Conservation (phyloP, 2,113 vertebrate species). For the Perognathus longimembris region DNA sequence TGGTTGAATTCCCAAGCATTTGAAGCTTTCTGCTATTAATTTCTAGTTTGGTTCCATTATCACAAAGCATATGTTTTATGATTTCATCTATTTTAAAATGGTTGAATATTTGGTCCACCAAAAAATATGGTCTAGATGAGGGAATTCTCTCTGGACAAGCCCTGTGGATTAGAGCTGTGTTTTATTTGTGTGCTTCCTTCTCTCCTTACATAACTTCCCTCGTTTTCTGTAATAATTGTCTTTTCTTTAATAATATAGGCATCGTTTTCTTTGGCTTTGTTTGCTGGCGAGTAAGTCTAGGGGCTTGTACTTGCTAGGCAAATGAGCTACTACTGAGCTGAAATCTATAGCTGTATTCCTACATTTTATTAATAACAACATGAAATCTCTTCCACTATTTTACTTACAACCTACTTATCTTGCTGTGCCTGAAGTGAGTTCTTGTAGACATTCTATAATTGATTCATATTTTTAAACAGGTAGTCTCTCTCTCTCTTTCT, state of each 20-base stretch:
- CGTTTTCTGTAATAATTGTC: background rate
- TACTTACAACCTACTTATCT: background rate
- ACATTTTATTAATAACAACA: background rate
- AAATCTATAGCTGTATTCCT: background rate
- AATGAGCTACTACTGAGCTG: too few species aligned
- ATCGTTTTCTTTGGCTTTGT: background rate
- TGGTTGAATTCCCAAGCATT: too few species aligned
- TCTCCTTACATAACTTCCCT: background rate
- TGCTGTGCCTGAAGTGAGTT: background rate
- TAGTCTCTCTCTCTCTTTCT: background rate
- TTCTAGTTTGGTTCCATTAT: too few species aligned
- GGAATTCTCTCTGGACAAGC: too few species aligned
- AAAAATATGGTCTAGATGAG: too few species aligned
- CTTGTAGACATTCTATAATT: background rate
- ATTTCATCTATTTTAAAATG: too few species aligned
- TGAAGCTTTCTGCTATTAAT: too few species aligned
- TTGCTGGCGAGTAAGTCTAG: background rate
- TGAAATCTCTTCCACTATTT: background rate
- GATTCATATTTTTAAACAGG: background rate
- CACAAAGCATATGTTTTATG: too few species aligned
- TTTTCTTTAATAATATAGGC: too few species aligned
- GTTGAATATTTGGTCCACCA: too few species aligned
- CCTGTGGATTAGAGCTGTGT: too few species aligned
- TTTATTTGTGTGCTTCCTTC: background rate
- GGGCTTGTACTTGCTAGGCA: background rate